Percentiles rank a stretch among this genome's conserved stretches.
phyloP scores from a whole-genome alignment of 1,140 invertebrate genomes.

The Sitobion miscanthi region DNA sequence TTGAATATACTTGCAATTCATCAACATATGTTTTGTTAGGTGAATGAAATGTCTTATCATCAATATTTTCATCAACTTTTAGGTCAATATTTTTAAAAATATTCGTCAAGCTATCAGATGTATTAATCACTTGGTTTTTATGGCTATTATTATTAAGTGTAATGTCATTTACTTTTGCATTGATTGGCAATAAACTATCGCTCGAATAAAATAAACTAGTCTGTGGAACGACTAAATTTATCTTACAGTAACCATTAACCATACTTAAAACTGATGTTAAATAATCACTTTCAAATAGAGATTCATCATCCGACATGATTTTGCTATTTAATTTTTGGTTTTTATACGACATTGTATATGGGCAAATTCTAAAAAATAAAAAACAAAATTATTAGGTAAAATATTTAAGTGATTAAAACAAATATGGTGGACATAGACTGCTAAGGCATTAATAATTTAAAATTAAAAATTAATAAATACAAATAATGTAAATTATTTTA shows the following conservation, averaged over 20 bases:
- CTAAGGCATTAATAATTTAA: too few relatives aligned
- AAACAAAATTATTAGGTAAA: neutral
- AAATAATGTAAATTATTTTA: too few relatives aligned
- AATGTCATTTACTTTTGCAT: neutral
- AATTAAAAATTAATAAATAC: too few relatives aligned
- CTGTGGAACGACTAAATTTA: conserved; percentile 30
- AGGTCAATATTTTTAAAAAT: neutral
- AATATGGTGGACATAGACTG: neutral
- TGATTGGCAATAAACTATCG: conserved; percentile 8
- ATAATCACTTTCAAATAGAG: neutral
- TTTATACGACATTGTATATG: neutral
- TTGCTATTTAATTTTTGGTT: neutral
- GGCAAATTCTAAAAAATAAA: neutral
- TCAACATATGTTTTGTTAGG: neutral
- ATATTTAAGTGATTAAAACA: neutral
- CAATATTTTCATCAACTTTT: neutral
- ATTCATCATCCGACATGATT: neutral
- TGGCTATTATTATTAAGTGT: neutral
- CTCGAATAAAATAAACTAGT: conserved; percentile 7
- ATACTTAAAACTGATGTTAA: neutral
- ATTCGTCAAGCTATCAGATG: neutral
- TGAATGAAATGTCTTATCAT: neutral
- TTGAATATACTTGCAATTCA: neutral
- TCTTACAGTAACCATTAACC: conserved; percentile 37
- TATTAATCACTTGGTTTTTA: neutral